Evolutionary conservation across 2,113 vertebrate species (phyloP).

Genomic region (Calonectris borealis): DNA sequence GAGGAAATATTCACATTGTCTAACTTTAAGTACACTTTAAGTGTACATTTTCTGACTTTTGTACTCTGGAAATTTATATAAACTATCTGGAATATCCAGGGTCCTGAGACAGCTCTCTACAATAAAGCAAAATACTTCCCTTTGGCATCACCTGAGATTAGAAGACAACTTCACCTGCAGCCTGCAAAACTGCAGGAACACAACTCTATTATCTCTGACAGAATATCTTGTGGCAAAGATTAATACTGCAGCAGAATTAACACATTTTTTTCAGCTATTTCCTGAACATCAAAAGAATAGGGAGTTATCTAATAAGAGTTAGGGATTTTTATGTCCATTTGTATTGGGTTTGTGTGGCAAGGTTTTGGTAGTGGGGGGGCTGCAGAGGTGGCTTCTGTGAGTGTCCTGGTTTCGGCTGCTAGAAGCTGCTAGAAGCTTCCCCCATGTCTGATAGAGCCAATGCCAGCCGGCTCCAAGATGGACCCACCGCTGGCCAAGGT

Average conservation of each 20-base stretch:
- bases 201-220: neutral
- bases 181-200: neutral
- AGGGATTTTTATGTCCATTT: neutral
- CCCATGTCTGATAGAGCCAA: too few relatives aligned
- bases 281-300: neutral
- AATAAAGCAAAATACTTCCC: neutral
- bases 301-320: neutral
- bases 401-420: too few relatives aligned
- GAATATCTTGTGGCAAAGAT: neutral
- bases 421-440: too few relatives aligned
- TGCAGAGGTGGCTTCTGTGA: too few relatives aligned
- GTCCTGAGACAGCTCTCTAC: neutral
- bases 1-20: neutral
- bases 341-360: neutral
- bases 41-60: neutral
- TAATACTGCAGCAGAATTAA: neutral
- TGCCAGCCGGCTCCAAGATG: too few relatives aligned
- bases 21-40: neutral
- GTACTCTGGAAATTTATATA: neutral
- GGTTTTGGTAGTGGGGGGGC: neutral
- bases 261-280: neutral
- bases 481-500: neutral
- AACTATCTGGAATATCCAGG: neutral
- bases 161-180: neutral
- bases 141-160: neutral